Conservation (phyloP, 2,888 invertebrate genomes). For the Hyalella azteca region DNA sequence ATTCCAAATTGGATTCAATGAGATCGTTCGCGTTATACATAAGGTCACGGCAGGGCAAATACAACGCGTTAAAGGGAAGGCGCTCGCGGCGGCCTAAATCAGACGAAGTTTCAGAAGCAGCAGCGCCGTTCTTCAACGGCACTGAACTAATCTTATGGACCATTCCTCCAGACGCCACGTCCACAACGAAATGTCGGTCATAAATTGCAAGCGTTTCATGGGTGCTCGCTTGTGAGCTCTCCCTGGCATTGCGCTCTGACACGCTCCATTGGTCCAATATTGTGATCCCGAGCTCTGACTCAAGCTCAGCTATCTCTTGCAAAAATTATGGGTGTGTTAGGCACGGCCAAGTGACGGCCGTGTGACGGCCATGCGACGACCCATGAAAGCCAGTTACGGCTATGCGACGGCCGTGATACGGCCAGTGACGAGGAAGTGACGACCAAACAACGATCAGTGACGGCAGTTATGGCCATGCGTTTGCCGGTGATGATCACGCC, state of each 20-base stretch:
- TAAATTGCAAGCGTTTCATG: slow-evolving; percentile 18
- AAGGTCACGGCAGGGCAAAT: neutral
- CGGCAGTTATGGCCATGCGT: too few species aligned
- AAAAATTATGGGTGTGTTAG: too few species aligned
- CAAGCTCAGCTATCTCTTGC: too few species aligned
- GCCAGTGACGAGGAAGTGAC: too few species aligned
- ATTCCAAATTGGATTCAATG: too few species aligned
- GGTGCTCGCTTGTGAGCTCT: neutral
- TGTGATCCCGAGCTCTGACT: neutral
- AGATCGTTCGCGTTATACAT: too few species aligned
- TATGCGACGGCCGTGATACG: too few species aligned
- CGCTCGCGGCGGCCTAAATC: neutral
- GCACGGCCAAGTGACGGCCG: too few species aligned
- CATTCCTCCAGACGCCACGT: slow-evolving; percentile 24
- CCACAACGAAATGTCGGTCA: slow-evolving; percentile 24
- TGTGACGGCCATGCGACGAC: too few species aligned
- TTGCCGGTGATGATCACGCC: too few species aligned
- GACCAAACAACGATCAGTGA: too few species aligned
- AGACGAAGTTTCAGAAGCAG: slow-evolving; percentile 22
- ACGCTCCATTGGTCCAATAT: slow-evolving; percentile 32
- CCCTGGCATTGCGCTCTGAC: neutral
- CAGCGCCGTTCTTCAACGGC: neutral
- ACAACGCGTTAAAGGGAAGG: neutral
- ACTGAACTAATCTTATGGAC: slow-evolving; percentile 22
- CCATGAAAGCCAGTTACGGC: too few species aligned